Conservation (phyloP, 1,140 invertebrate species). For the Drosophila busckii region DNA sequence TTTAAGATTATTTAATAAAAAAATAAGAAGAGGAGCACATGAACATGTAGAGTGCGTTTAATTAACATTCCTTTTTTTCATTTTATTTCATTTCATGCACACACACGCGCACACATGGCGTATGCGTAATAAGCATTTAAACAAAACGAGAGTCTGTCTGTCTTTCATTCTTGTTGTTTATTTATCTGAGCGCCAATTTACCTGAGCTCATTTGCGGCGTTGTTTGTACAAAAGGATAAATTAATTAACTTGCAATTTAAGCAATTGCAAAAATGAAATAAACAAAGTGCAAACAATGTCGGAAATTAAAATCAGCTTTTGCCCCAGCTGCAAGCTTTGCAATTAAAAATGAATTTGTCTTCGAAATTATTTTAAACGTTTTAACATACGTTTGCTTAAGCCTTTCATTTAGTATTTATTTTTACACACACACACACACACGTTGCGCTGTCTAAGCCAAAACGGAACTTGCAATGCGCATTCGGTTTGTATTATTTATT, state of each 20-base stretch:
- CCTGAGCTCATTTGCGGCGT: constrained; percentile 11
- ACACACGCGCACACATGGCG: constrained; percentile 18
- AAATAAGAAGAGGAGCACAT: too few species aligned
- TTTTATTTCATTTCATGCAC: constrained; percentile 27
- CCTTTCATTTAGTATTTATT: too few species aligned
- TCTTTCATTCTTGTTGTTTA: not conserved
- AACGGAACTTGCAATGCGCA: constrained; percentile 29
- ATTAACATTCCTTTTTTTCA: constrained; percentile 45
- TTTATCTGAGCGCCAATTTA: constrained; percentile 17
- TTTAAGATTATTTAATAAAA: constrained; percentile 67
- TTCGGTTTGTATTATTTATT: constrained; percentile 3
- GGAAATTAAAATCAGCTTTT: too few species aligned
- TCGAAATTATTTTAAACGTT: too few species aligned
- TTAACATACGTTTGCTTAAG: too few species aligned
- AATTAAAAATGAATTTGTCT: too few species aligned
- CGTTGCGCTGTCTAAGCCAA: constrained; percentile 9
- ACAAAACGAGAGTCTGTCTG: not conserved
- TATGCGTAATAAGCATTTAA: constrained; percentile 35
- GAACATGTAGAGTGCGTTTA: constrained; percentile 49
- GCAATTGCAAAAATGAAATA: constrained; percentile 12
- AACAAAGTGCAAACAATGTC: not conserved
- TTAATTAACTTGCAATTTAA: constrained; percentile 24
- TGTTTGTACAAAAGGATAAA: constrained; percentile 20
- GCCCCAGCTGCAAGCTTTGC: too few species aligned
- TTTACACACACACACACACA: too few species aligned